Conservation (phyloP, 2,888 invertebrate genomes). For the Drosophila diplacantha region DNA sequence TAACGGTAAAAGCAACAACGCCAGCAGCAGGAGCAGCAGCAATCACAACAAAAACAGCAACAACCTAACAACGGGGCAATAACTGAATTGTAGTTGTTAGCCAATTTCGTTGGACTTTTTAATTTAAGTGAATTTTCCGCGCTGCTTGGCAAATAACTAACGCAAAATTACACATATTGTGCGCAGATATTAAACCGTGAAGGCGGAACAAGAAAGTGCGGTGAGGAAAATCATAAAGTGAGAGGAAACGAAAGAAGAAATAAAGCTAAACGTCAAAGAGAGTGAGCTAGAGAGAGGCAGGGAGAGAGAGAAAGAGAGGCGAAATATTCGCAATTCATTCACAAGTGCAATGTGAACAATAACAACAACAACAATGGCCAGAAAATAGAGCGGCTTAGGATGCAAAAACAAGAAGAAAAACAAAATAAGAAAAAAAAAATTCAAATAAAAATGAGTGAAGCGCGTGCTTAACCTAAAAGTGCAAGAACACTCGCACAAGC, state of each 20-base stretch:
- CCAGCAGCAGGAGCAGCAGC: constrained; percentile 12
- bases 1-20: constrained; percentile 39
- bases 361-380: constrained; percentile 23
- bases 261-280: constrained; percentile 1
- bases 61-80: constrained; percentile 42
- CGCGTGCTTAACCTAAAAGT: constrained; percentile 69
- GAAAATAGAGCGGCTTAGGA: constrained; percentile 27
- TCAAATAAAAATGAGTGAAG: constrained; percentile 61
- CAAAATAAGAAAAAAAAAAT: constrained; percentile 25
- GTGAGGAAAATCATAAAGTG: constrained; percentile 8
- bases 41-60: constrained; percentile 30
- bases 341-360: constrained; percentile 41
- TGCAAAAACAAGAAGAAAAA: constrained; percentile 16
- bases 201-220: constrained; percentile 13
- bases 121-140: constrained; percentile 32
- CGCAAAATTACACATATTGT: constrained; percentile 25
- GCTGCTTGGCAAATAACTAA: constrained; percentile 33
- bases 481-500: constrained; percentile 38
- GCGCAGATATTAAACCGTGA: neutral
- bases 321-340: constrained; percentile 40
- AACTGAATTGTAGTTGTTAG: constrained; percentile 23
- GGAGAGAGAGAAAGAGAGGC: neutral
- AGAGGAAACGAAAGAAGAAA: constrained; percentile 1
- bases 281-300: constrained; percentile 9
- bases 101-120: neutral